phyloP scores from a whole-genome alignment of 92 coral and sea anemone species.

The Galaxea fascicularis region DNA sequence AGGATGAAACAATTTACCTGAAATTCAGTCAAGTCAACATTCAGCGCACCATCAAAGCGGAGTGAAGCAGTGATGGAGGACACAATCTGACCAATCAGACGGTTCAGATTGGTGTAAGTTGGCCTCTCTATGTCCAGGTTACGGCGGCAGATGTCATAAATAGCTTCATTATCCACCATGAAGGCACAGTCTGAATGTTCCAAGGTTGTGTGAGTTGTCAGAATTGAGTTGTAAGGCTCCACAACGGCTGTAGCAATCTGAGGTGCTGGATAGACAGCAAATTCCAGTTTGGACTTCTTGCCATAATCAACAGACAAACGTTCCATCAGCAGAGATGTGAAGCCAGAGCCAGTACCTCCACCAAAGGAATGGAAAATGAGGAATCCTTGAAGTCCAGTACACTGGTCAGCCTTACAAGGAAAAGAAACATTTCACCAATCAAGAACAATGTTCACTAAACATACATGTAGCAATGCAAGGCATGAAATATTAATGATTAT shows the following conservation, averaged over 20 bases:
- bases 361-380: slow-evolving; percentile 94
- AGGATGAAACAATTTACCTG: background rate
- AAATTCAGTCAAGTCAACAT: slow-evolving; percentile 92
- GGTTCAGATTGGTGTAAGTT: slow-evolving; percentile 92
- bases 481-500: too few species aligned
- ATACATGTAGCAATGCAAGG: too few species aligned
- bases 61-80: slow-evolving; percentile 95
- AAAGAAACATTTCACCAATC: background rate
- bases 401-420: slow-evolving; percentile 27
- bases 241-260: slow-evolving; percentile 95
- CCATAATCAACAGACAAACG: slow-evolving; percentile 94
- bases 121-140: slow-evolving; percentile 93
- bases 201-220: slow-evolving; percentile 93
- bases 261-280: slow-evolving; percentile 91
- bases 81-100: slow-evolving; percentile 94
- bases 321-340: slow-evolving; percentile 86
- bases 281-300: slow-evolving; percentile 92
- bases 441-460: too few species aligned
- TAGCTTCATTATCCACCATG: slow-evolving; percentile 97
- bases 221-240: slow-evolving; percentile 91
- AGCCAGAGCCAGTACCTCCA: slow-evolving; percentile 92
- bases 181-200: slow-evolving; percentile 95
- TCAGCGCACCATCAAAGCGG: slow-evolving; percentile 90
- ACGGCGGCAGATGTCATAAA: slow-evolving; percentile 94
- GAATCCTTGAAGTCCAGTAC: slow-evolving; percentile 61